A percentile compares a stretch with the other conserved stretches of the same genome.
Conservation (phyloP, 2,797 vertebrate genomes). For the Ataeniobius toweri region DNA sequence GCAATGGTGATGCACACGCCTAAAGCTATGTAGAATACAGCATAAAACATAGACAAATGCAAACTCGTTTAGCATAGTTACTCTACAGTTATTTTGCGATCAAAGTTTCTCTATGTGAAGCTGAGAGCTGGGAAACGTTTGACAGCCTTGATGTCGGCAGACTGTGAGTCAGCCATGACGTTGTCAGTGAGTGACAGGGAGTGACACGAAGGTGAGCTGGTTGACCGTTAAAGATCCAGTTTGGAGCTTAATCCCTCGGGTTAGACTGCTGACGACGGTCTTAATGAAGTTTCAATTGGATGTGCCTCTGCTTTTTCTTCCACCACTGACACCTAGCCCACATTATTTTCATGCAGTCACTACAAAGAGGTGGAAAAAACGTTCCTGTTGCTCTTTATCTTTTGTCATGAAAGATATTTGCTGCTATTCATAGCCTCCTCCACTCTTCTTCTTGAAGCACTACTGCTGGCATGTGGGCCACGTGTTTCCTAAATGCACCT, state of each 20-base stretch:
- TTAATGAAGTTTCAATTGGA: conserved; percentile 3
- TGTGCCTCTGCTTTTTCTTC: conserved; percentile 5
- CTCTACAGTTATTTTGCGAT: conserved; percentile 4
- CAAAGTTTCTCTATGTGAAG: conserved; percentile 3
- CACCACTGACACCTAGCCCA: background rate
- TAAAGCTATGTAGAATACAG: background rate
- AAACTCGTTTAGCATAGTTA: conserved; percentile 6
- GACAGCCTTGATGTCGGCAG: conserved; percentile 28
- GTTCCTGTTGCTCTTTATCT: conserved; percentile 24
- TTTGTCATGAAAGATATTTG: conserved; percentile 19
- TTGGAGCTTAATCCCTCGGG: conserved; percentile 17
- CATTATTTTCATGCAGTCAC: conserved; percentile 4
- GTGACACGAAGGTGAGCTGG: conserved; percentile 39
- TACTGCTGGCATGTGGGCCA: conserved; percentile 34
- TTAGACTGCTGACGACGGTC: background rate
- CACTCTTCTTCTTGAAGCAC: conserved; percentile 43
- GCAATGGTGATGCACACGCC: background rate
- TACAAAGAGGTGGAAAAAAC: conserved; percentile 16
- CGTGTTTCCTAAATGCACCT: conserved; percentile 37
- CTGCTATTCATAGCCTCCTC: conserved; percentile 56
- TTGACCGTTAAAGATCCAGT: conserved; percentile 9
- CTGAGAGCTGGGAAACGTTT: conserved; percentile 18
- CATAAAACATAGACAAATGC: conserved; percentile 3
- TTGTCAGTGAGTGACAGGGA: conserved; percentile 15
- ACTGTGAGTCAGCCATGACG: conserved; percentile 46